Evolutionary conservation across 2,797 vertebrate species (phyloP).

Genomic region (Jordanella pulchra): DNA sequence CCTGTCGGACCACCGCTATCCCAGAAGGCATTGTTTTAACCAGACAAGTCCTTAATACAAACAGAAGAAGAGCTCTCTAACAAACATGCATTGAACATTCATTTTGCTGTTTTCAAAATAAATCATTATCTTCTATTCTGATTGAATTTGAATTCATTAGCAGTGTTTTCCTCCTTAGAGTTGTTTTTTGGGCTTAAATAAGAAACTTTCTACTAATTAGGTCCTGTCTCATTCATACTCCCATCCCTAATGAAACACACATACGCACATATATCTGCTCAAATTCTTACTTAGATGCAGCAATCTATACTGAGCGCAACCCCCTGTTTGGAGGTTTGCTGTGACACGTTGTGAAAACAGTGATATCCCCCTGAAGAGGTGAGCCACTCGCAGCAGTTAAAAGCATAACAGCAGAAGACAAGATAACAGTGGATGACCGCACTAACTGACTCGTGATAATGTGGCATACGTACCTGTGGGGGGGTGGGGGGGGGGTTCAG

Average conservation of each 20-base stretch:
- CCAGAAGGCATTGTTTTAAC: conserved; percentile 60
- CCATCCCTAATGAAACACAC: conserved; percentile 50
- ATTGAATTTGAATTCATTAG: conserved; percentile 55
- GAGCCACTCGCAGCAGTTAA: conserved; percentile 42
- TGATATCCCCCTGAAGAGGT: conserved; percentile 44
- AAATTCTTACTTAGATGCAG: conserved; percentile 43
- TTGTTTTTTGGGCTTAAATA: conserved; percentile 57
- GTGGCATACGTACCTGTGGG: conserved; percentile 76
- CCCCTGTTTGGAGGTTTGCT: conserved; percentile 31
- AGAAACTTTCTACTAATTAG: conserved; percentile 65
- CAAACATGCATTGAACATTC: conserved; percentile 45
- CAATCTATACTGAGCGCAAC: conserved; percentile 20
- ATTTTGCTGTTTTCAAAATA: conserved; percentile 31
- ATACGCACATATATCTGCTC: conserved; percentile 56
- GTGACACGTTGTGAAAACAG: conserved; percentile 51
- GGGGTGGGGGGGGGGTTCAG: conserved; percentile 52
- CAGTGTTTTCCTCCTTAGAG: conserved; percentile 45
- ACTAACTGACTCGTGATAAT: conserved; percentile 60
- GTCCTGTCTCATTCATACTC: conserved; percentile 30
- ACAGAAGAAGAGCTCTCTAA: conserved; percentile 41
- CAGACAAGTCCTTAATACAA: conserved; percentile 33
- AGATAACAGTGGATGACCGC: conserved; percentile 61
- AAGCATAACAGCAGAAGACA: conserved; percentile 41
- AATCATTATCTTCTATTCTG: conserved; percentile 41
- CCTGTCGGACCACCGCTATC: conserved; percentile 67